Base-by-base conservation (phyloP, 1,140 invertebrate genomes). In the Adoxophyes honmai region DNA sequence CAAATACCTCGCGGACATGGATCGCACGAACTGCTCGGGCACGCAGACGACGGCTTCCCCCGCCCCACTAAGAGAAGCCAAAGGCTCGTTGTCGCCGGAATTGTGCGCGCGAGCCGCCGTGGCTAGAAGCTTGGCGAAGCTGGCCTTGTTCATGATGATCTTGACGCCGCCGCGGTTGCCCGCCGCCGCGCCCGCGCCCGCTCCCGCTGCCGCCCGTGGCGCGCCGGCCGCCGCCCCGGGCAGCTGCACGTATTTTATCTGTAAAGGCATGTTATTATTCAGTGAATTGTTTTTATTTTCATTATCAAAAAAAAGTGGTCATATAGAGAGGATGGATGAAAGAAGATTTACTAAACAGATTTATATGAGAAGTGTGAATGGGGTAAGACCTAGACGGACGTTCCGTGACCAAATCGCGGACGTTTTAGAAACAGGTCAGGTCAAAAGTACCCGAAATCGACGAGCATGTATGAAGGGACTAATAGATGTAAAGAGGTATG, bases 211-310 rank as follows among this genome's bases (percentile, higher is more conserved):
- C 42, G 9, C 21, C 0, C 75, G 73, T 0, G 55, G 34, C 0
- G 75, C 76, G 0, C 76, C 75, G 14, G 93, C 92, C 1, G 89
- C 64, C 42, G 92, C 92, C n/a, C 53, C 92, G 91, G 59, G 93
- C 90, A 11, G 75, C 86, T 65, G 42, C 6, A 48, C 42, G 16
- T 48, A 48, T 21, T 48, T 48, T 48, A 48, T 48, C 42, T 48
- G 16, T 7, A 28, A n/a, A 2, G 21, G 21, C 2, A 28, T 28
- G 21, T 3, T 3, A 28, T 3, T 6, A 28, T 28, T 28, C 21
- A 2, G 6, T 28, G 21, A 28, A n/a, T n/a, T n/a, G n/a, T n/a
- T n/a, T n/a, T n/a, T n/a, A n/a, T n/a, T n/a, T n/a, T n/a, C n/a
- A n/a, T n/a, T n/a, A n/a, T n/a, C n/a, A n/a, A n/a, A n/a, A n/a